These are phyloP conservation scores for Strongylocentrotus purpuratus DNA, from an alignment of 35 echinoderm and acorn worm species.

Conservation along the genomic window DNA sequence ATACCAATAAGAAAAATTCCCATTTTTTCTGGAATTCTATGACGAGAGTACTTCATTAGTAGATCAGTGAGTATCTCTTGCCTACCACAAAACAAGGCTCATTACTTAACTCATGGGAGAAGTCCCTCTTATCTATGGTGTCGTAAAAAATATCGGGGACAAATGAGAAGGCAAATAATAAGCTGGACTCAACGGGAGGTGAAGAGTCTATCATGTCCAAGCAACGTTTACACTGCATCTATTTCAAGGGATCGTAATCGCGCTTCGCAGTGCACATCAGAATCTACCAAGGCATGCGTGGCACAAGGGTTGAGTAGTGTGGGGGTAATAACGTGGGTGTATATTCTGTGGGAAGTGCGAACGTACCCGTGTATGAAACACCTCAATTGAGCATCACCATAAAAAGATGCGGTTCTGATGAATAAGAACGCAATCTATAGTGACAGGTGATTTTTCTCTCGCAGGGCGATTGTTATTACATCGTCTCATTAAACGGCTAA, in stretches of 20 bases:
- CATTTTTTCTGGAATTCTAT: background rate
- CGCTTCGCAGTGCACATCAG: background rate
- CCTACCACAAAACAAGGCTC: background rate
- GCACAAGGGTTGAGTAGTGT: background rate
- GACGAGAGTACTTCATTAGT: background rate
- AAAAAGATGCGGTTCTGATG: background rate
- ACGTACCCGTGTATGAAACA: background rate
- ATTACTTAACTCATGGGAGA: background rate
- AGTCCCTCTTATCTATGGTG: background rate
- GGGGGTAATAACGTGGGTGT: background rate
- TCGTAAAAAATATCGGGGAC: background rate
- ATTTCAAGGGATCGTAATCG: background rate
- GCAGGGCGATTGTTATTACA: background rate
- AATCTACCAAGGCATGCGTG: background rate
- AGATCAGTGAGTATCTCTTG: background rate
- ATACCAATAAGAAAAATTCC: background rate
- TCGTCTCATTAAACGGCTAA: background rate
- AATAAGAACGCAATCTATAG: background rate
- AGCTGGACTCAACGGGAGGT: background rate
- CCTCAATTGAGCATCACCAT: background rate
- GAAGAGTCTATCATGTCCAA: background rate
- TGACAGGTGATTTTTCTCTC: background rate
- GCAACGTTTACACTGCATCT: background rate
- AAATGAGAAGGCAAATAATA: conserved; percentile 19
- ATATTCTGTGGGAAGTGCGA: background rate